Conservation (phyloP, 2,113 vertebrate species). For the Zapus hudsonius region DNA sequence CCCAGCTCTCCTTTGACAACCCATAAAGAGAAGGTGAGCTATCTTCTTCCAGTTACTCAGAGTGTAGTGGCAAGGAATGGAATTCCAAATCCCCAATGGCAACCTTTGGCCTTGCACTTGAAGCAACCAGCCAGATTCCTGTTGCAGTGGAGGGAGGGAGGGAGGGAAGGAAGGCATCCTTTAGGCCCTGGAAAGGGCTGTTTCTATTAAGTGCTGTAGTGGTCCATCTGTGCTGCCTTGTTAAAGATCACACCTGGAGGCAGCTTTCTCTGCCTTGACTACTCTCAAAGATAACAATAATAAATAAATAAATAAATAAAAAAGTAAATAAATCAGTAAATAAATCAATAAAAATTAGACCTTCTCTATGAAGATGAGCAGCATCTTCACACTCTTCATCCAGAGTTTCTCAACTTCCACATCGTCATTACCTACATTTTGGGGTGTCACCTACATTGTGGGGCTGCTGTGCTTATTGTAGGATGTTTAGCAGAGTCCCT, state of each 20-base stretch:
- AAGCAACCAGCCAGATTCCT: too few species aligned
- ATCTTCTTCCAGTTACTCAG: not conserved
- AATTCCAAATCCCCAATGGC: not conserved
- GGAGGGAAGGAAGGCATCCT: too few species aligned
- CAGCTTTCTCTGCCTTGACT: not conserved
- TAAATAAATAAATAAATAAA: not conserved
- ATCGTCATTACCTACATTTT: not conserved
- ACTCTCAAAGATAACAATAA: not conserved
- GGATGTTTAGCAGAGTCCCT: not conserved
- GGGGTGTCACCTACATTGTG: fast-evolving
- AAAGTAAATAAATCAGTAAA: not conserved
- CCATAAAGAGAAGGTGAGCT: not conserved
- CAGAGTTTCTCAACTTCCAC: not conserved
- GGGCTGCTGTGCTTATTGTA: not conserved
- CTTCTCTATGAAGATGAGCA: not conserved
- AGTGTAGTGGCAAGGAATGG: not conserved
- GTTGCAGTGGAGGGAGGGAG: not conserved
- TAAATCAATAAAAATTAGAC: not conserved
- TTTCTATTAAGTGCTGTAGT: not conserved
- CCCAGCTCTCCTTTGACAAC: not conserved
- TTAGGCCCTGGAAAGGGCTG: not conserved
- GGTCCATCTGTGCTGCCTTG: not conserved
- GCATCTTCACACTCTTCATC: too few species aligned
- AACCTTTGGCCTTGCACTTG: not conserved
- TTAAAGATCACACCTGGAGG: not conserved